Percentiles rank a stretch among this genome's conserved stretches.
Evolutionary conservation across 2,888 invertebrate genomes (phyloP).

Genomic region (Flexamia atlantica): DNA sequence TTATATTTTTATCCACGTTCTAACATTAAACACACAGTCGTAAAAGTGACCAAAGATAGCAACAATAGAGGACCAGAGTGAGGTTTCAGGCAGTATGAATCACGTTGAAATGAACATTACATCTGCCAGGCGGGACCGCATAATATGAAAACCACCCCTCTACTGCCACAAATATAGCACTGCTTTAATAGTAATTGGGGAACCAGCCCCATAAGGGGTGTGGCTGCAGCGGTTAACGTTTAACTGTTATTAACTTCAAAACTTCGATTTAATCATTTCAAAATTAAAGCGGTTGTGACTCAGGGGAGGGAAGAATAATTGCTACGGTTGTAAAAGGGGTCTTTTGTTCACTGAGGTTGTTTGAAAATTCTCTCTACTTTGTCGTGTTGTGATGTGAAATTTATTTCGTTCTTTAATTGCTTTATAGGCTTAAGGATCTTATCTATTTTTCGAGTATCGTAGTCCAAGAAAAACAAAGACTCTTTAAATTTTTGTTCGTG

Average conservation of each 20-base stretch:
- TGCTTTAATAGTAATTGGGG: neutral
- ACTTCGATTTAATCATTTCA: slow-evolving; percentile 11
- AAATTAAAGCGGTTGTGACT: slow-evolving; percentile 5
- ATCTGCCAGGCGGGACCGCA: neutral
- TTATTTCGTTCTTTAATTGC: too few species aligned
- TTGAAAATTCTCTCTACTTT: neutral
- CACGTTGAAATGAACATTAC: slow-evolving; percentile 12
- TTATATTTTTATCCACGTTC: too few species aligned
- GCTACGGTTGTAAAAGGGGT: neutral
- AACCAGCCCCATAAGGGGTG: slow-evolving; percentile 27
- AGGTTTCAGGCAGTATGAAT: neutral
- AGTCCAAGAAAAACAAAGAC: too few species aligned
- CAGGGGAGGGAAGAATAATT: neutral
- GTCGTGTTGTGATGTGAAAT: neutral
- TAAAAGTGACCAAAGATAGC: neutral
- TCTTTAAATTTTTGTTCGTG: too few species aligned
- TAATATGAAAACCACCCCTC: slow-evolving; percentile 21
- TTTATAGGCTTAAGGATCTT: too few species aligned
- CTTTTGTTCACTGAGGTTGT: neutral
- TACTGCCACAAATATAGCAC: slow-evolving; percentile 9
- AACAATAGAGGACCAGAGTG: neutral
- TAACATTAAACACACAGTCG: too few species aligned
- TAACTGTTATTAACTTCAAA: slow-evolving; percentile 30
- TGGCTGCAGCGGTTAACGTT: slow-evolving; percentile 14
- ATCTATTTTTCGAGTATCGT: too few species aligned